phyloP scores from a whole-genome alignment of 2,797 vertebrate species.

The Rhodeus uyekii region DNA sequence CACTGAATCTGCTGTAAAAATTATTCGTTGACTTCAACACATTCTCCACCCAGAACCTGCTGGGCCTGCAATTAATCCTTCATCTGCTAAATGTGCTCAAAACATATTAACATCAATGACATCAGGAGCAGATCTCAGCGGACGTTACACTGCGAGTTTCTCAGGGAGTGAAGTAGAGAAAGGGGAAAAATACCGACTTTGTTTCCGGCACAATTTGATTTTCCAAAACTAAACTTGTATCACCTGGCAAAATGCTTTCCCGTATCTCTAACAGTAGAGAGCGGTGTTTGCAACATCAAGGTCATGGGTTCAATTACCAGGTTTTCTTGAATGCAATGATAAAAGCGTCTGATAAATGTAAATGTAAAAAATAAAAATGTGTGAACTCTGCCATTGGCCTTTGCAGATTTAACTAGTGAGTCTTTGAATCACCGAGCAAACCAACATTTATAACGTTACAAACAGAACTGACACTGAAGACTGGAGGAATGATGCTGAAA shows the following conservation, averaged over 20 bases:
- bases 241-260: not conserved
- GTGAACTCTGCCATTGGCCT: too few species aligned
- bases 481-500: too few species aligned
- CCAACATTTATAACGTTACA: too few species aligned
- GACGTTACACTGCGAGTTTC: not conserved
- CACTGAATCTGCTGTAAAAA: conserved; percentile 2
- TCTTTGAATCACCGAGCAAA: too few species aligned
- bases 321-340: too few species aligned
- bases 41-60: not conserved
- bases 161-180: not conserved
- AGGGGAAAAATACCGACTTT: not conserved
- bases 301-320: too few species aligned
- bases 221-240: conserved; percentile 7
- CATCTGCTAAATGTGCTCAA: conserved; percentile 3
- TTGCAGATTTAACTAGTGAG: too few species aligned
- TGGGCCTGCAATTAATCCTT: conserved; percentile 10
- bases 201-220: conserved; percentile 2
- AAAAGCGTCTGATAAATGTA: too few species aligned
- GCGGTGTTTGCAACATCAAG: too few species aligned
- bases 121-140: not conserved
- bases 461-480: too few species aligned
- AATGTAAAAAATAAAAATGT: too few species aligned
- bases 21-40: conserved; percentile 9
- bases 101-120: conserved; percentile 15
- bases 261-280: too few species aligned